A percentile compares a stretch with the other conserved stretches of the same genome.
phyloP scores from a whole-genome alignment of 2,113 vertebrate species.

The Dicrurus megarhynchus region DNA sequence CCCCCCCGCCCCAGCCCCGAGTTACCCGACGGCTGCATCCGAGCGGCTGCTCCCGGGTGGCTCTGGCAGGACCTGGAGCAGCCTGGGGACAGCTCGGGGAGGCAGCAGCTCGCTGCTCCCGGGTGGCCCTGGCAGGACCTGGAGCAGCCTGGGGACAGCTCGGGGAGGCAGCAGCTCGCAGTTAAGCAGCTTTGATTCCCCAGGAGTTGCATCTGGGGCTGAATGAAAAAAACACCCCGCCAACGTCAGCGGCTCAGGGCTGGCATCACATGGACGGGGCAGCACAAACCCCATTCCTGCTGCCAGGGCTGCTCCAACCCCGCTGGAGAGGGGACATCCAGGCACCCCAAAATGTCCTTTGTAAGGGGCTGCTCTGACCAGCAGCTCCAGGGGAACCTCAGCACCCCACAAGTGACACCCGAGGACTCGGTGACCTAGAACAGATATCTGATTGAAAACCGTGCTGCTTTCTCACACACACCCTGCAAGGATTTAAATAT shows the following conservation, averaged over 20 bases:
- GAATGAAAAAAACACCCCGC: neutral
- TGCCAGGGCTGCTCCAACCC: neutral
- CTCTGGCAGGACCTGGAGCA: neutral
- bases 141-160: neutral
- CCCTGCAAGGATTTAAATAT: neutral
- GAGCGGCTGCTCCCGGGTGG: neutral
- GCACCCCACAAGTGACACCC: neutral
- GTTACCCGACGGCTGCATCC: neutral
- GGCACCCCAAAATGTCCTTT: rapidly evolving
- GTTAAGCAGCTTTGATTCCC: neutral
- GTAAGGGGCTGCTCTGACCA: rapidly evolving
- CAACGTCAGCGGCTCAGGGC: rapidly evolving
- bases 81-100: neutral
- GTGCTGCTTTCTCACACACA: neutral
- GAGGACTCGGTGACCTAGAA: neutral
- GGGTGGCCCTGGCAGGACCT: neutral
- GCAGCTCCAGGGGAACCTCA: neutral
- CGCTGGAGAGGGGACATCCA: too few species aligned
- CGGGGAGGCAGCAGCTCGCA: neutral
- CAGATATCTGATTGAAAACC: rapidly evolving
- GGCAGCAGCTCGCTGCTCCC: neutral
- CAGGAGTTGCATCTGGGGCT: neutral
- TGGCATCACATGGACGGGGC: rapidly evolving
- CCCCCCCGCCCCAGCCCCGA: neutral
- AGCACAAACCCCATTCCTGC: rapidly evolving